Base-by-base conservation (phyloP, 2,888 invertebrate genomes). In the Germaria angustata region DNA sequence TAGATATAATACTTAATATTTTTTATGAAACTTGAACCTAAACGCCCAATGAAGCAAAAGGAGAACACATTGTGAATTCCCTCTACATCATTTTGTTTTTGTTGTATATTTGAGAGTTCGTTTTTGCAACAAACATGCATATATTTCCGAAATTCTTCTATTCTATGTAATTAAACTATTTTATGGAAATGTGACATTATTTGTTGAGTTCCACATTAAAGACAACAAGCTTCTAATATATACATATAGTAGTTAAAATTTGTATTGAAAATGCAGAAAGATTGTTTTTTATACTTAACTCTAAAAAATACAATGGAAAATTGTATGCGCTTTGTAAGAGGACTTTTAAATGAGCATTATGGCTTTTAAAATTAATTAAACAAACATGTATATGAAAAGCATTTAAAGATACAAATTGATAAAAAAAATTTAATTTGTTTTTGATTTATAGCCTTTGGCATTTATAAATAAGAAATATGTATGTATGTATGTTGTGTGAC, bases 391-490 rank as follows among this genome's bases (percentile, higher is more conserved):
- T 44, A 51, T 41, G 49, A 32, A 55, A 36, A 36, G 6, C 24
- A 78, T 55, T 11, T 46, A 22, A n/a, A 32, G 20, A 71, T 59
- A 82, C 20, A 68, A 78, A 71, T 49, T 59, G 59, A 57, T 63
- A 80, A 65, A 72, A 68, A 75, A 78, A 72, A 61, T 71, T 71
- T 71, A 81, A 77, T 65, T 80, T 80, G 24, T 61, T 80, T 57
- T 83, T 83, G 83, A 83, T 83, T 80, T 71, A 39, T 68, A 72
- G 83, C 83, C 83, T 83, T 83, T 83, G 83, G 83, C 83, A 72
- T 72, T 76, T 49, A 72, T 46, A 71, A 73, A 63, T 61, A 63
- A 77, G 51, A 61, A 57, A 69, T 81, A 73, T 61, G n/a, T n/a
- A n/a, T n/a, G n/a, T n/a, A n/a, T n/a, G n/a, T 80, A 77, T 66